Conservation (phyloP, 2,113 vertebrate genomes). For the Uropsilus gracilis region DNA sequence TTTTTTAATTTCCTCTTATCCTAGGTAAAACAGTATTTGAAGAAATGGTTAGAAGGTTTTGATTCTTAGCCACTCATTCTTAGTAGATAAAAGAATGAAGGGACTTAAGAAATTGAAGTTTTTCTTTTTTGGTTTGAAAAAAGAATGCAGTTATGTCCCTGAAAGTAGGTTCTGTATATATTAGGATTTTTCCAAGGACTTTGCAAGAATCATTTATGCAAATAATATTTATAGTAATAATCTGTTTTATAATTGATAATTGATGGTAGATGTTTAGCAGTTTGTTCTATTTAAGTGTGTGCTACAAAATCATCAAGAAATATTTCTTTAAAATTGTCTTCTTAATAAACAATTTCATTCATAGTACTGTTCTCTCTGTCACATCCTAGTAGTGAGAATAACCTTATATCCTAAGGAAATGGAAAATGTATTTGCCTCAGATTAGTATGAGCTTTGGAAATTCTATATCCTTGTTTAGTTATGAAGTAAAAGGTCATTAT, state of each 20-base stretch:
- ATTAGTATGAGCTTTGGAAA: neutral
- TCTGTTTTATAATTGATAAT: neutral
- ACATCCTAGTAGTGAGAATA: neutral
- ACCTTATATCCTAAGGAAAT: neutral
- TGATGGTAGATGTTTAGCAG: neutral
- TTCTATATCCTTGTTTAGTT: neutral
- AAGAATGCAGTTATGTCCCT: neutral
- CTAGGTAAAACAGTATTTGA: neutral
- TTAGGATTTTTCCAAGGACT: neutral
- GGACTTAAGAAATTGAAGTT: neutral
- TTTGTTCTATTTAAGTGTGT: neutral
- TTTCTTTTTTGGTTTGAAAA: neutral
- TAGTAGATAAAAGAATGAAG: neutral
- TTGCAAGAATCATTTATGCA: neutral
- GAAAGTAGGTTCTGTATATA: neutral
- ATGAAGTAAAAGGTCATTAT: neutral
- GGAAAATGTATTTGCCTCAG: neutral
- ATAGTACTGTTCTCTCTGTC: neutral
- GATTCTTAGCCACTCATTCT: neutral
- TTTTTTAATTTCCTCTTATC: neutral
- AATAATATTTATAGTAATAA: constrained; percentile 30
- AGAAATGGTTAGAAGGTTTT: neutral
- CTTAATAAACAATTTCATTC: neutral
- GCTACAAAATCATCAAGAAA: neutral
- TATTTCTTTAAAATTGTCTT: neutral